phyloP scores from a whole-genome alignment of 1,140 invertebrate genomes.

The Ceratina australensis region DNA sequence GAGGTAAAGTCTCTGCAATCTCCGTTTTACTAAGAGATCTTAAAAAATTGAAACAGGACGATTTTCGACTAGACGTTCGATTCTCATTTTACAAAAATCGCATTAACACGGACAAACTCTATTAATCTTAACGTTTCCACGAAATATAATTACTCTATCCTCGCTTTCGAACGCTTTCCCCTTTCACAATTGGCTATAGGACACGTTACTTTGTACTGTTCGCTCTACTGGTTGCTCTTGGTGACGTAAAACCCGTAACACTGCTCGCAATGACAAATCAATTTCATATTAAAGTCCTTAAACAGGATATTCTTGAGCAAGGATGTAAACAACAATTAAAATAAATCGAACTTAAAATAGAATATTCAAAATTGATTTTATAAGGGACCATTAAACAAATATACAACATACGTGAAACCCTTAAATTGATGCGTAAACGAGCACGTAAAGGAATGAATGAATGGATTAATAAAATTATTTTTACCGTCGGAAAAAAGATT shows the following conservation, averaged over 20 bases:
- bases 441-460: neutral
- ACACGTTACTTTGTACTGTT: constrained; percentile 74
- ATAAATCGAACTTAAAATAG: too few relatives aligned
- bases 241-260: constrained; percentile 55
- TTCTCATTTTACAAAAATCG: constrained; percentile 32
- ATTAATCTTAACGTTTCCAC: constrained; percentile 23
- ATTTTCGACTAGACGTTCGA: neutral
- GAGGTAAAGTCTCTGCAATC: too few relatives aligned
- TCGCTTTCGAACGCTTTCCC: constrained; percentile 27
- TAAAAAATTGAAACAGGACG: neutral
- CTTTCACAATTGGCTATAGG: constrained; percentile 51
- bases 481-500: too few relatives aligned
- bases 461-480: neutral
- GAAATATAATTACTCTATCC: constrained; percentile 24
- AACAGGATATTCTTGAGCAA: too few relatives aligned
- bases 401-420: too few relatives aligned
- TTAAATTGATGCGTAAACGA: too few relatives aligned
- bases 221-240: constrained; percentile 68
- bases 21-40: too few relatives aligned
- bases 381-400: too few relatives aligned
- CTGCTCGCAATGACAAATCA: neutral
- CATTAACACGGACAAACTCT: constrained; percentile 9
- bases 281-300: too few relatives aligned
- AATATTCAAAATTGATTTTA: too few relatives aligned
- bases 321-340: too few relatives aligned